Evolutionary conservation across 1,140 invertebrate species (phyloP), one percentile per base, ranked within the genome.

Genomic region (Drosophila kepulauana): DNA sequence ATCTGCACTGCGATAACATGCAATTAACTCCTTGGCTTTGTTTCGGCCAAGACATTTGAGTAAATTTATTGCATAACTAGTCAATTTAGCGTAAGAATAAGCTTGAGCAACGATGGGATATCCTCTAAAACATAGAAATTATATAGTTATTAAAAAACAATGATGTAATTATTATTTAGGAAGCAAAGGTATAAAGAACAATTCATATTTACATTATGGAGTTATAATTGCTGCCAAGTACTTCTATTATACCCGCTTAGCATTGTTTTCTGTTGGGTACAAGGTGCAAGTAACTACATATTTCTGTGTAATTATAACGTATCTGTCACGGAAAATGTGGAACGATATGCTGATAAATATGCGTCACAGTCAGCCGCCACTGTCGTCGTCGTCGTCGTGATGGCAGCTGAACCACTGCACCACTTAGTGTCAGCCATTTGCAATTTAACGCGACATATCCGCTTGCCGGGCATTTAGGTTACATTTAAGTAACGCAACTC

Each of bases 371-470:
- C 61, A 38, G 61, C 45, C 13, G 49, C 16, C 48, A 33, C 20
- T 4, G 20, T 25, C 20, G 3, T 4, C 20, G 3, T 4, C 20
- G 3, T 25, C 20, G 35, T 10, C 35, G 49, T 30, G 11, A 25
- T 8, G 28, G 49, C 45, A 15, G 15, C 46, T 63, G 59, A 30
- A 51, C 15, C 46, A 43, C 43, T 41, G 45, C 61, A 49, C 46
- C 65, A 81, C 73, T 64, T 73, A 75, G 78, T 59, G 54, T 71
- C 81, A 61, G 51, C 54, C 79, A 70, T 87, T 79, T 79, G 69
- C 59, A 73, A 78, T 80, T 82, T 84, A 72, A 82, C 78, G 84
- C 84, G 85, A 87, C 84, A 88, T 82, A 87, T 87, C 84, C 84
- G 84, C 70, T 88, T 74, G 84, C 84, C 84, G 79, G 79, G 77